Percentiles rank a stretch among this genome's conserved stretches.
phyloP scores from a whole-genome alignment of 2,113 vertebrate genomes.

The Xenus cinereus region DNA sequence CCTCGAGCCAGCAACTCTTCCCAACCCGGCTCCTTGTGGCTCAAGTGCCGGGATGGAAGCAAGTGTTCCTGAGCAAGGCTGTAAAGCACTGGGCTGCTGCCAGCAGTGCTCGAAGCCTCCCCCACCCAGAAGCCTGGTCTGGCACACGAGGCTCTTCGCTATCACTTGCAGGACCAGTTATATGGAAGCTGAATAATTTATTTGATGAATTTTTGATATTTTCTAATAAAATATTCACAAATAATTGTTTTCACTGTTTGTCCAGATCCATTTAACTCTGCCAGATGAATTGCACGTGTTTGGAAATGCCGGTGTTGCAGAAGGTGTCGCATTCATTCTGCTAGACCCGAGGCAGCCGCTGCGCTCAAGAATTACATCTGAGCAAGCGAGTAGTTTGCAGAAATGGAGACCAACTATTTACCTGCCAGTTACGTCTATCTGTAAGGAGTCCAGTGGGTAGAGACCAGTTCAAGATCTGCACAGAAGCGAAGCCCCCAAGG shows the following conservation, averaged over 20 bases:
- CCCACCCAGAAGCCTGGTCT: background rate
- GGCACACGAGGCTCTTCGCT: background rate
- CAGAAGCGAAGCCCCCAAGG: background rate
- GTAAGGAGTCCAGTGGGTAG: background rate
- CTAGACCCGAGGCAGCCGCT: background rate
- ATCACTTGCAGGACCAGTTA: background rate
- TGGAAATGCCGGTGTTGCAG: background rate
- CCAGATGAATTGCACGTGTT: background rate
- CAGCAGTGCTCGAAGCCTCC: background rate
- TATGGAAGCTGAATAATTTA: constrained; percentile 54
- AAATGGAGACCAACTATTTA: background rate
- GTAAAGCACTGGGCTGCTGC: background rate
- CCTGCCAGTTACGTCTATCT: background rate
- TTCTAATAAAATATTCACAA: constrained; percentile 64
- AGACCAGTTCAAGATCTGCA: background rate
- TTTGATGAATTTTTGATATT: constrained; percentile 55
- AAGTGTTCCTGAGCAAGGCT: background rate
- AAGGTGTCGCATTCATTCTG: background rate
- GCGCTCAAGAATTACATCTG: background rate
- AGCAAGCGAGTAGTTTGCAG: background rate
- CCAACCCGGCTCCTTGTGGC: background rate
- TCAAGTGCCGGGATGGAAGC: rapidly evolving
- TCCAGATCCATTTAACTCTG: constrained; percentile 7
- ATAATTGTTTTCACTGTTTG: constrained; percentile 52
- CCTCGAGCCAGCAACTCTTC: background rate